Percentiles rank a stretch among this genome's conserved stretches.
Evolutionary conservation across 2,797 vertebrate genomes (phyloP).

Genomic region (Anguilla pacifica): DNA sequence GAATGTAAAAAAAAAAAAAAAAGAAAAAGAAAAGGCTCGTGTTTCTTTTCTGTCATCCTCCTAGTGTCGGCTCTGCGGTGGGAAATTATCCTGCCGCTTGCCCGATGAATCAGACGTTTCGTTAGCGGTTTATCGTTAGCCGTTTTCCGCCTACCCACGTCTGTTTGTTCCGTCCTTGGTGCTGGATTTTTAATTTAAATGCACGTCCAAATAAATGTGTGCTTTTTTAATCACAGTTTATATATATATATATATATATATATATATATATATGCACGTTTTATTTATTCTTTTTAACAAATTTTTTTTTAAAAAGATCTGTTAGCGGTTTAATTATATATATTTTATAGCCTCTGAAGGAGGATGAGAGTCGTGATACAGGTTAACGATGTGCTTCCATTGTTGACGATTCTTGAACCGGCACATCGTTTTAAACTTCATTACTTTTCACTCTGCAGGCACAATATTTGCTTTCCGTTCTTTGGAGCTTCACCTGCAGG

Average conservation of each 20-base stretch:
- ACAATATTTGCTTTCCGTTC: not conserved
- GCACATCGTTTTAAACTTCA: not conserved
- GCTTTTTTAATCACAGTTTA: not conserved
- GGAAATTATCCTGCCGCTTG: not conserved
- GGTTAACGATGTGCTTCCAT: not conserved
- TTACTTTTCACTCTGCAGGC: not conserved
- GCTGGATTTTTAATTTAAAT: not conserved
- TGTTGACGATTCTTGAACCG: not conserved
- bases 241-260: too few species aligned
- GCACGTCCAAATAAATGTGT: not conserved
- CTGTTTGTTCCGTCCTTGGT: too few species aligned
- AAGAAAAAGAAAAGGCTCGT: too few species aligned
- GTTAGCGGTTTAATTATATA: not conserved
- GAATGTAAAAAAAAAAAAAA: not conserved
- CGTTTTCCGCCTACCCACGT: not conserved
- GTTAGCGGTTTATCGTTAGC: not conserved
- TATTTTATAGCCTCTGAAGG: not conserved
- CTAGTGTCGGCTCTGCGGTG: not conserved
- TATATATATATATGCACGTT: too few species aligned
- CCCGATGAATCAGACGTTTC: not conserved
- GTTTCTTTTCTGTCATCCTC: constrained; percentile 3
- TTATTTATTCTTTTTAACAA: too few species aligned
- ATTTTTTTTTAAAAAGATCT: too few species aligned
- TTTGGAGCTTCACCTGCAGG: not conserved
- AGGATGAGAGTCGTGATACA: not conserved